Evolutionary conservation across 2,888 invertebrate genomes (phyloP), one percentile per base, ranked within the genome.

Genomic region (Rhimphoctona megacephalus): DNA sequence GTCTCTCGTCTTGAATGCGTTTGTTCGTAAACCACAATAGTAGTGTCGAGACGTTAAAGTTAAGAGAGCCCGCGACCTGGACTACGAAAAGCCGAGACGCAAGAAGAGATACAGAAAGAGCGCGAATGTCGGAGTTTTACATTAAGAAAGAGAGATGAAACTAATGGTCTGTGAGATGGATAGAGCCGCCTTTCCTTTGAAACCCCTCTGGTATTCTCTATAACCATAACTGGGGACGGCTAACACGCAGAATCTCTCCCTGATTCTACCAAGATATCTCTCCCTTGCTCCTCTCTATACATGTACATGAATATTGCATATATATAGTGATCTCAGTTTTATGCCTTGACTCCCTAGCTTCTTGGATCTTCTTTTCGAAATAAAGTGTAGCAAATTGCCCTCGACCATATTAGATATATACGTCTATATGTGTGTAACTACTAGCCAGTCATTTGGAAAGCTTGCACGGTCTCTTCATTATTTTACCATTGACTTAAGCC

Each of bases 21-120:
- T 85, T 72, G 79, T 85, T 85, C 85, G 74, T 85, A 74, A 74
- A 79, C 52, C 82, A 76, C 78, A 52, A 69, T 49, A 64, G 54
- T 57, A 49, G 54, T 73, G 39, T 72, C 66, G 70, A 77, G 66
- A 67, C 86, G 80, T 86, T 83, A 83, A 83, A 85, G 67, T 85
- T 82, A 70, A 81, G 83, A 80, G 80, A 76, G 67, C 74, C 11
- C 39, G 74, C 54, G 82, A 67, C 17, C 52, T 14, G 39, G 70
- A 39, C 64, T 39, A 72, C 73, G 5, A 70, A 46, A 70, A 61
- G 39, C 43, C 46, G 43, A 30, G 69, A 69, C n/a, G n/a, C 43
- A 11, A n/a, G 19, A 46, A 77, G 43, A 39, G 36, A 9, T 7
- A 66, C 33, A 49, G 17, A 61, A 46, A 70, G 70, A 36, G 22